Percentiles rank a stretch among this genome's conserved stretches.
Conservation (phyloP, 2,113 vertebrate genomes). For the Microtus oregoni region DNA sequence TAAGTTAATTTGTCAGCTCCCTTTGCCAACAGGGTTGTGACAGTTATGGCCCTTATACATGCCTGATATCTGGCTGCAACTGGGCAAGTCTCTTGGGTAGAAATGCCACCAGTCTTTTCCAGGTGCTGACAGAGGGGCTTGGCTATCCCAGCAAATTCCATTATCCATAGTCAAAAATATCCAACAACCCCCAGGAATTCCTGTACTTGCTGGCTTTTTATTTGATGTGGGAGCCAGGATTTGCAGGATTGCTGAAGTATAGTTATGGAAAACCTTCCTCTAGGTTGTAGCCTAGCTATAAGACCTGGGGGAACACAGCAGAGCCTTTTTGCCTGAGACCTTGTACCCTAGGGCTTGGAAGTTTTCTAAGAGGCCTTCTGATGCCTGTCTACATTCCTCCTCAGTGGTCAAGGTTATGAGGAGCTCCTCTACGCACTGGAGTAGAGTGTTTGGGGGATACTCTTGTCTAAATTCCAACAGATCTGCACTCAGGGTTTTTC, state of each 20-base stretch:
- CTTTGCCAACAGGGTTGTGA: background rate
- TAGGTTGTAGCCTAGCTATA: background rate
- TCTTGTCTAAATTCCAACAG: background rate
- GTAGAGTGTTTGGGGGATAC: background rate
- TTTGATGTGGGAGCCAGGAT: background rate
- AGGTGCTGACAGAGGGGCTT: background rate
- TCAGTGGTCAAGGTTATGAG: background rate
- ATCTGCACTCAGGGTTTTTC: background rate
- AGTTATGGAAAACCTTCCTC: background rate
- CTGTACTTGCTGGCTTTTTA: background rate
- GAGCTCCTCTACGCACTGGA: background rate
- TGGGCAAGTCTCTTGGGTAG: background rate
- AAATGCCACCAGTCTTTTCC: background rate
- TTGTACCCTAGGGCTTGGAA: background rate
- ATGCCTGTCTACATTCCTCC: background rate
- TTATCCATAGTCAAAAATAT: background rate
- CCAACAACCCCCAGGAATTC: background rate
- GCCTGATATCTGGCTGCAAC: background rate
- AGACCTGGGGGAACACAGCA: background rate
- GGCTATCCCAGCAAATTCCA: background rate
- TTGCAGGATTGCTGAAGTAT: background rate
- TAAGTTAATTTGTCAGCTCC: background rate
- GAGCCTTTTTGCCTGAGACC: background rate
- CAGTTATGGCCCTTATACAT: background rate
- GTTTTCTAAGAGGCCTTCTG: background rate